Base-by-base conservation (phyloP, 2,113 vertebrate genomes). In the Bos javanicus region DNA sequence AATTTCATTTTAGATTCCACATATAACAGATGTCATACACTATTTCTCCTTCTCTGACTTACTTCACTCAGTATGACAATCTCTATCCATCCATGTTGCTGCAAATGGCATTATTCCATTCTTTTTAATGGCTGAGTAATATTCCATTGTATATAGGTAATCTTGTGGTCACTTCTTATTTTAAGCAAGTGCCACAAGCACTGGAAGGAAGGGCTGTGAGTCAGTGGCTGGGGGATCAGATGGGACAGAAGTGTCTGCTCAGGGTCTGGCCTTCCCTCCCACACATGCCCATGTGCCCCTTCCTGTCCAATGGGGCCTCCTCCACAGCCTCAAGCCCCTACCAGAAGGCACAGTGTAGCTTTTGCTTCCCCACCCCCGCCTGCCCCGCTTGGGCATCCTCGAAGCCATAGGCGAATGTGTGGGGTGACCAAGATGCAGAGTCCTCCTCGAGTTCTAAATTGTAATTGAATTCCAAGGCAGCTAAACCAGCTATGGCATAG, bases 281-380 rank as follows among this genome's bases (percentile, higher is more conserved):
- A 10, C 30, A 2, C 7, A 6, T 59, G 25, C 56, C 48, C 13
- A 12, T 30, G 6, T 1, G 0, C 48, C 3, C 14, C 25, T 64
- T 39, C 33, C 26, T 56, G n/a, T 14, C 52, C 82, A 39, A 2
- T n/a, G 60, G n/a, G 52, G 50, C 30, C 23, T 82, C 36, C 28
- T 25, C 54, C 26, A 15, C 7, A 3, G n/a, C 59, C 50, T 93
- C 28, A 12, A 52, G 52, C 86, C 23, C 17, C 94, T 28, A 43
- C 8, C 62, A 30, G 25, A 9, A 54, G 43, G 28, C 62, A 23
- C 39, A 16, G 33, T 52, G 4, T 13, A 8, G 17, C 80, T 30
- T 84, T 48, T 30, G 16, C 56, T 12, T 46, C 7, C 13, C 46
- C 21, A 10, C 7, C 28, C 13, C 11, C 30, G 0, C n/a, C 28